Conservation (phyloP, 2,888 invertebrate species). For the Drosophila helvetica region DNA sequence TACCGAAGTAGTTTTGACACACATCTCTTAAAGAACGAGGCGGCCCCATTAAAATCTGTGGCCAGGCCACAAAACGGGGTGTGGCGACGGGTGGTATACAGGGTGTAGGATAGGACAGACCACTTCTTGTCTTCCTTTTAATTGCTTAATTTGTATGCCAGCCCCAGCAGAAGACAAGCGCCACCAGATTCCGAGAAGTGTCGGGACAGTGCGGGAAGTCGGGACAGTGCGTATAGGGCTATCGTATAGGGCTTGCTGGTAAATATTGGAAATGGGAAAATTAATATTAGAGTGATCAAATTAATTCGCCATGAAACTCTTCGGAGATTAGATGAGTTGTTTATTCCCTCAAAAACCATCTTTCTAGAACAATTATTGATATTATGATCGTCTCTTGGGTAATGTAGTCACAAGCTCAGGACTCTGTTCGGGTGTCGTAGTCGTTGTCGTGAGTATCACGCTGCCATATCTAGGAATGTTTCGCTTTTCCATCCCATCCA, state of each 20-base stretch:
- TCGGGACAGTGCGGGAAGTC: not conserved
- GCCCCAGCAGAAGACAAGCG: conserved; percentile 9
- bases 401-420: not conserved
- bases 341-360: too few species aligned
- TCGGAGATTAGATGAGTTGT: too few species aligned
- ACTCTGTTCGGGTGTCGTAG: conserved; percentile 4
- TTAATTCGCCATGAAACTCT: too few species aligned
- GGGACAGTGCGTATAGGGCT: not conserved
- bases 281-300: too few species aligned
- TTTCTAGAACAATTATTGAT: not conserved
- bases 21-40: conserved; percentile 48
- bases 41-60: conserved; percentile 44
- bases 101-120: too few species aligned
- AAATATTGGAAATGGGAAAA: too few species aligned
- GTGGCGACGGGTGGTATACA: not conserved
- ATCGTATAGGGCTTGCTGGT: too few species aligned
- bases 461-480: conserved; percentile 26
- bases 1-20: conserved; percentile 74
- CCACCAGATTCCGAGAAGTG: conserved; percentile 7
- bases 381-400: not conserved
- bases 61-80: conserved; percentile 27
- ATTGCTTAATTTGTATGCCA: conserved; percentile 71
- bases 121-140: conserved; percentile 49
- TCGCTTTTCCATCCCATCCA: conserved; percentile 44
- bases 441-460: conserved; percentile 32